Base-by-base conservation (phyloP, 2,888 invertebrate genomes). In the Trachelus stipa region DNA sequence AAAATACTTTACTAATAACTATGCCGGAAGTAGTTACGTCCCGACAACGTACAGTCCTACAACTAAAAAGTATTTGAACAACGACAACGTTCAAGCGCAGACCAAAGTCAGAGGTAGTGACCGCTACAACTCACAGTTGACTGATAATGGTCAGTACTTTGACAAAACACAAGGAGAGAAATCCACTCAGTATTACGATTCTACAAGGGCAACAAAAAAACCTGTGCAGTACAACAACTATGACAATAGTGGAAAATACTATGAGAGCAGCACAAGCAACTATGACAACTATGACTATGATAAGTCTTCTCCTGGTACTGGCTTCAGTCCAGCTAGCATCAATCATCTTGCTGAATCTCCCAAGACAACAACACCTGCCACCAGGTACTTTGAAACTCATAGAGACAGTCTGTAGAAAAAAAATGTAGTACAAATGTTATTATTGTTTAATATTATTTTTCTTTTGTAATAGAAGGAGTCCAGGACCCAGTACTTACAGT, bases 41-140 rank as follows among this genome's bases (percentile, higher is more conserved):
- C 92, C 93, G 1, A 93, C 93, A 0, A 93, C 93, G 1, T 87
- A 92, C 76, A 91, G 91, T 73, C 91, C 92, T 12, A 83, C 86
- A 0, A 87, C 88, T 1, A 90, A 89, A 31, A 90, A 89, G 56
- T 71, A 75, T 2, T 56, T 37, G 40, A 76, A n/a, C n/a, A 81
- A 80, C 68, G 80, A 79, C 0, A 73, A 37, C 40, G 33, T 23
- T 73, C 78, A 12, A 76, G 33, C 77, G n/a, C 56, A 56, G 56
- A 56, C 56, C 23, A 56, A 23, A 9, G 56, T 23, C 56, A 83
- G 83, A 35, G 82, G 76, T 34, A 81, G 74, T 40, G 84, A 84
- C 30, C 78, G 79, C 12, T 82, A 81, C 77, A 82, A 77, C 34
- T 34, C 71, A n/a, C 77, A 79, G 68, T 69, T 40, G 12, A 79